phyloP scores from a whole-genome alignment of 2,888 invertebrate species.

The Chrysolina americana region DNA sequence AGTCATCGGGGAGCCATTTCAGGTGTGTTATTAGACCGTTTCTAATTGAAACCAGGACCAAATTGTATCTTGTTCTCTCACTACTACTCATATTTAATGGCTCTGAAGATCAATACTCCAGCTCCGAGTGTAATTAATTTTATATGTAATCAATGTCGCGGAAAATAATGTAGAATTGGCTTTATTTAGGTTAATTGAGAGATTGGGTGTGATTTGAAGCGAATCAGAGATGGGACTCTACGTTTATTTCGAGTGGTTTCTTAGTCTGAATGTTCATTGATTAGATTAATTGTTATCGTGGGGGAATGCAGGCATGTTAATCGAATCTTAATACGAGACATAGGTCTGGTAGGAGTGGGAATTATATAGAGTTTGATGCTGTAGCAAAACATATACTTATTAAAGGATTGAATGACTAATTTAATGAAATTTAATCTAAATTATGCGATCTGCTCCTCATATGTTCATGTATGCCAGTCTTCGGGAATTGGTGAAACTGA shows the following conservation, averaged over 20 bases:
- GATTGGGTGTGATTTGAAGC: not conserved
- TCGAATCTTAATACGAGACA: constrained; percentile 1
- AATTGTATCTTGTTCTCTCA: constrained; percentile 47
- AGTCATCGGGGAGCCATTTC: constrained; percentile 59
- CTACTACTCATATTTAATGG: constrained; percentile 29
- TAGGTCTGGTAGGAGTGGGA: not conserved
- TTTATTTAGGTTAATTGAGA: constrained; percentile 12
- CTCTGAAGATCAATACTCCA: constrained; percentile 13
- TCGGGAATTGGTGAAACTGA: too few relatives aligned
- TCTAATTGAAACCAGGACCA: constrained; percentile 60
- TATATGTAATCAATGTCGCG: constrained; percentile 11
- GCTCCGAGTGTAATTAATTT: constrained; percentile 19
- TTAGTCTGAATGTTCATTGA: not conserved
- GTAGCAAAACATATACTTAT: too few relatives aligned
- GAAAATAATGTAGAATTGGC: constrained; percentile 18
- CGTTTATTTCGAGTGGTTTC: not conserved
- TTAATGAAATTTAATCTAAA: too few relatives aligned
- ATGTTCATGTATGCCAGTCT: too few relatives aligned
- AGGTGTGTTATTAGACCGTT: constrained; percentile 60
- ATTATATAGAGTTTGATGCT: too few relatives aligned
- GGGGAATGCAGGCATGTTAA: not conserved
- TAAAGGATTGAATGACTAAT: too few relatives aligned
- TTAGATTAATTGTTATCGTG: constrained; percentile 4
- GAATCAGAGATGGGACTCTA: not conserved
- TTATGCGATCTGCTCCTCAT: too few relatives aligned